Evolutionary conservation across 2,888 invertebrate species (phyloP).

Genomic region (Argynnis bischoffii): DNA sequence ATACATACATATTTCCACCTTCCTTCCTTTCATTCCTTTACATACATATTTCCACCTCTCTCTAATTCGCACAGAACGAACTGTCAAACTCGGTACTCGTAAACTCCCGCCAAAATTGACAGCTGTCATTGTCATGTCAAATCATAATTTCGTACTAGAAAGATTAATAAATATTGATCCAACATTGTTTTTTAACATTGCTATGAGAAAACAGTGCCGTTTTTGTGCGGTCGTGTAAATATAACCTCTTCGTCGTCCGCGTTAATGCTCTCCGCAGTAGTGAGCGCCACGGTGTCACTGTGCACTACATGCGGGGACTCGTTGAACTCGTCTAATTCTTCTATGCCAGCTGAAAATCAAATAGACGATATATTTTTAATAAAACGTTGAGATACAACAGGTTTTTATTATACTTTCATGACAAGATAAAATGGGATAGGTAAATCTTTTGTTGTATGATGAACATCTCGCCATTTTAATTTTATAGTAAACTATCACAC

Average conservation of each 20-base stretch:
- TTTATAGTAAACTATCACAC: no score
- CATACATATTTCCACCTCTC: no score
- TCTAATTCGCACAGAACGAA: no score
- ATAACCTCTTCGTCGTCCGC: slow-evolving; percentile 78
- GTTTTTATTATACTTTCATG: no score
- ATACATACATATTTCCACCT: no score
- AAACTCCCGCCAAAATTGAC: no score
- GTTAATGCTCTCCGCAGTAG: slow-evolving; percentile 64
- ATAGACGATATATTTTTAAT: not conserved
- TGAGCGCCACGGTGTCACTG: slow-evolving; percentile 72
- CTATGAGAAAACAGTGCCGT: slow-evolving; percentile 69
- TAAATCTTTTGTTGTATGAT: no score
- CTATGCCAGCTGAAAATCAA: slow-evolving; percentile 80
- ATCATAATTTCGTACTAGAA: not conserved
- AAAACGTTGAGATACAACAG: not conserved
- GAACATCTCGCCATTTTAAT: no score
- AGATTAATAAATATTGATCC: not conserved
- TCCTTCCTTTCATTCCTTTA: no score
- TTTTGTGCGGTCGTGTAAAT: slow-evolving; percentile 66
- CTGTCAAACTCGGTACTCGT: no score
- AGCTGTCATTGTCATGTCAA: no score
- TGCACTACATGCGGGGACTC: slow-evolving; percentile 94
- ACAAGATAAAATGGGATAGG: no score
- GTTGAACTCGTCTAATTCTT: slow-evolving; percentile 95
- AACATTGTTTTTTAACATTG: slow-evolving; percentile 44